Base-by-base conservation (phyloP, 2,113 vertebrate genomes). In the Nerophis ophidion region DNA sequence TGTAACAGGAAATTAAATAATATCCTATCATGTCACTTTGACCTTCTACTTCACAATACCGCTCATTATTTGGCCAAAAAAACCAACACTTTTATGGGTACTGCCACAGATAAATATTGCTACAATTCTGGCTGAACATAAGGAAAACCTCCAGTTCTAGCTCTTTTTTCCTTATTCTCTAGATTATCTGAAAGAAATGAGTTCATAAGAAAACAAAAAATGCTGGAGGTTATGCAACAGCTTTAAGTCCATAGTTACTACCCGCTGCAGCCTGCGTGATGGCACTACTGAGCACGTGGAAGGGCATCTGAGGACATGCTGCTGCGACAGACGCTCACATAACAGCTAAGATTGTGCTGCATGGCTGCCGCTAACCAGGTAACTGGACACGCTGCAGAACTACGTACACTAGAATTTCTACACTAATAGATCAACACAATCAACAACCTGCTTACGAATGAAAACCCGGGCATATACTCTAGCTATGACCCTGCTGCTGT, bases 301-400 rank as follows among this genome's bases (percentile, higher is more conserved):
- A 70, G 73, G 61, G 59, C 70, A 65, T 79, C 17, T 60, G 58
- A 82, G 77, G 74, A 81, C 65, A 63, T 15, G 5, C 53, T 67
- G 66, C 75, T 68, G 76, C 77, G 70, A 73, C 65, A 77, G 72
- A 64, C 70, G 10, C 10, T 64, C 38, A 54, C 54, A 38, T 70
- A 62, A 69, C 60, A 60, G 64, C 13, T 10, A 42, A 60, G 68
- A 65, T 72, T 67, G 55, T 72, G 70, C 80, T 74, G 80, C 80
- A 80, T 76, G 17, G 45, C 52, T 55, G 58, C 33, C 35, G 58
- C 61, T 61, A 53, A 15, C 62, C 33, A 65, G 77, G 40, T 61
- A 51, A 63, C 53, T 10, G 10, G 14, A 62, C 50, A 60, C 40
- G 8, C 53, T 19, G 5, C n/a, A 42, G 42, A 16, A 19, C 2